Percentiles rank a stretch among this genome's conserved stretches.
phyloP scores from a whole-genome alignment of 2,888 invertebrate genomes.

The Steinernema carpocapsae region DNA sequence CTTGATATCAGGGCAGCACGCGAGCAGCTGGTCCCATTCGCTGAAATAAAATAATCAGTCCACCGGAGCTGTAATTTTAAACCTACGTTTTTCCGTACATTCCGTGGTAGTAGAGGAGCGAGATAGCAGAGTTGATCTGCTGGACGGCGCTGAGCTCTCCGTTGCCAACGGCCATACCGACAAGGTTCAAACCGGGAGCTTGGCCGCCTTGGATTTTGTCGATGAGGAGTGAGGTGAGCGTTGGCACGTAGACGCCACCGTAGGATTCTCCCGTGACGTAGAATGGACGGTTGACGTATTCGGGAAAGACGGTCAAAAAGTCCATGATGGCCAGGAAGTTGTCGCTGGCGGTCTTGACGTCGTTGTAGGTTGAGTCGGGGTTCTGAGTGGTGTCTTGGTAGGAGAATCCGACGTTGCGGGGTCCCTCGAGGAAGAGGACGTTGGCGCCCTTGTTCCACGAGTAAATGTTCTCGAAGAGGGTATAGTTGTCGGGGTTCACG shows the following conservation, averaged over 20 bases:
- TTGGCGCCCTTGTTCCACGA: slow-evolving; percentile 43
- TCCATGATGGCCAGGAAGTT: slow-evolving; percentile 71
- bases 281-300: slow-evolving; percentile 70
- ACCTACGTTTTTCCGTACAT: slow-evolving; percentile 49
- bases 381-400: slow-evolving; percentile 33
- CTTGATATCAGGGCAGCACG: slow-evolving; percentile 40
- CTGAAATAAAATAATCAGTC: not conserved
- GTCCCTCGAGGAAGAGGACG: slow-evolving; percentile 38
- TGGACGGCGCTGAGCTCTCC: slow-evolving; percentile 42
- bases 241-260: slow-evolving; percentile 72
- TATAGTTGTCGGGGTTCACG: slow-evolving; percentile 63
- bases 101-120: slow-evolving; percentile 41
- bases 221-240: slow-evolving; percentile 69
- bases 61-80: not conserved
- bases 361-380: not conserved
- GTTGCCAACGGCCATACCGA: slow-evolving; percentile 63
- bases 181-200: slow-evolving; percentile 51
- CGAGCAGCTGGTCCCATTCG: slow-evolving; percentile 51
- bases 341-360: slow-evolving; percentile 69
- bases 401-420: slow-evolving; percentile 31
- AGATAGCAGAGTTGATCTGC: slow-evolving; percentile 46
- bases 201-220: slow-evolving; percentile 68
- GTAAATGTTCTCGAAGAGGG: slow-evolving; percentile 66
- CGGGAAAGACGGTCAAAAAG: slow-evolving; percentile 71
- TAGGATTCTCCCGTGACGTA: slow-evolving; percentile 72